A percentile compares a stretch with the other conserved stretches of the same genome.
Conservation (phyloP, 2,797 vertebrate species). For the Psittacula derbiana region DNA sequence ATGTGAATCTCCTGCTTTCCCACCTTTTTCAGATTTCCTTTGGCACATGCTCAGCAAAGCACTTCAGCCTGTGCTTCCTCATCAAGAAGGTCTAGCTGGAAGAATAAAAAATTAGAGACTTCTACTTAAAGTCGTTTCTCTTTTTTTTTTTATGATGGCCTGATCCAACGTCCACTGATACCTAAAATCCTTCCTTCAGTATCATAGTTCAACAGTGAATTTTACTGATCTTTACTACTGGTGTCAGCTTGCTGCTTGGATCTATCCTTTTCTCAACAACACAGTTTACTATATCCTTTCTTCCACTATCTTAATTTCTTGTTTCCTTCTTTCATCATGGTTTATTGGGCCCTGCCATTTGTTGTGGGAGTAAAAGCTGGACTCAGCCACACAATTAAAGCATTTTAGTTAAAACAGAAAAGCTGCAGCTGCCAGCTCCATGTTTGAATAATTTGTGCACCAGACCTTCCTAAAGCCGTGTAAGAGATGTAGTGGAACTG, state of each 20-base stretch:
- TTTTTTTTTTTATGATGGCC: neutral
- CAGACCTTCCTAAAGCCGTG: neutral
- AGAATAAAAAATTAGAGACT: neutral
- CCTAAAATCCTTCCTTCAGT: neutral
- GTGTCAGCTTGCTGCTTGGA: neutral
- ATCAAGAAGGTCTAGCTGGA: neutral
- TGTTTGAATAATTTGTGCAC: neutral
- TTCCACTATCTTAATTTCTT: neutral
- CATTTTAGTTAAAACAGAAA: neutral
- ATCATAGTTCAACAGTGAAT: neutral
- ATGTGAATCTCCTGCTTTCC: neutral
- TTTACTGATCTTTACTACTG: neutral
- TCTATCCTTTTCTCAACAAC: neutral
- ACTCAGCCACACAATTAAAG: neutral
- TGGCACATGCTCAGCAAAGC: neutral
- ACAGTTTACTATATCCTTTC: neutral
- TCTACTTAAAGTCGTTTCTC: neutral
- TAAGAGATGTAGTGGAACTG: neutral
- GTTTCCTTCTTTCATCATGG: neutral
- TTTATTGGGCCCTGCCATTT: neutral
- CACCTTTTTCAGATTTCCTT: neutral
- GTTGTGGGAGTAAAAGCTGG: neutral
- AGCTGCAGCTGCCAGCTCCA: neutral
- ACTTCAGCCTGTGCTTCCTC: neutral
- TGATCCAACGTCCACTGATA: neutral